Evolutionary conservation across 2,113 vertebrate species (phyloP).

Genomic region (Probosciger aterrimus): DNA sequence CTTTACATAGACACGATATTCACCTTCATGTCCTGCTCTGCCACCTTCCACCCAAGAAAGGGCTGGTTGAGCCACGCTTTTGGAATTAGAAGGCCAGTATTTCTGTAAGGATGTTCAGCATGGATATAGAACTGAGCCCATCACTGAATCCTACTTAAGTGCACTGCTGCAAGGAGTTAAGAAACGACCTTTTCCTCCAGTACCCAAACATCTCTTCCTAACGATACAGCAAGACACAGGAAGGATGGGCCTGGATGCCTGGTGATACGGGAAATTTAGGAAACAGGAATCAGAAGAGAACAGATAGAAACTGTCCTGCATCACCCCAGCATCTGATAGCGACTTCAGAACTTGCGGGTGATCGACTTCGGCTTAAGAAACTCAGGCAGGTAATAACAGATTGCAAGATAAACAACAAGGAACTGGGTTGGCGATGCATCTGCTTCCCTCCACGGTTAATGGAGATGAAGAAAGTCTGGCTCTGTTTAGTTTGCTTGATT

Average conservation of each 20-base stretch:
- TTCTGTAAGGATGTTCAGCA: neutral
- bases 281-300: neutral
- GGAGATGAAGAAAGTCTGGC: conserved; percentile 29
- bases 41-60: neutral
- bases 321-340: neutral
- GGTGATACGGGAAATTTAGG: conserved; percentile 17
- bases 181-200: neutral
- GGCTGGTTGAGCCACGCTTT: neutral
- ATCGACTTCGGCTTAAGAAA: conserved; percentile 55
- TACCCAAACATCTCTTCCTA: neutral
- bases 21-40: neutral
- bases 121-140: neutral
- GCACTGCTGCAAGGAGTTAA: neutral
- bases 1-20: neutral
- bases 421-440: conserved; percentile 6
- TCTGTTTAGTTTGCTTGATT: conserved; percentile 59
- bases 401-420: conserved; percentile 65
- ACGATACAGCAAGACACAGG: neutral
- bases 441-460: neutral
- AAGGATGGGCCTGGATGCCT: neutral
- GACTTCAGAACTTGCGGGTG: conserved; percentile 35
- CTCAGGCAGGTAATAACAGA: conserved; percentile 60
- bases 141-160: neutral
- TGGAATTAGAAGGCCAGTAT: neutral
- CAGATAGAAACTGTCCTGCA: conserved; percentile 5